Percentiles rank a stretch among this genome's conserved stretches.
Conservation (phyloP, 1,140 invertebrate genomes). For the Augochlora pura region DNA sequence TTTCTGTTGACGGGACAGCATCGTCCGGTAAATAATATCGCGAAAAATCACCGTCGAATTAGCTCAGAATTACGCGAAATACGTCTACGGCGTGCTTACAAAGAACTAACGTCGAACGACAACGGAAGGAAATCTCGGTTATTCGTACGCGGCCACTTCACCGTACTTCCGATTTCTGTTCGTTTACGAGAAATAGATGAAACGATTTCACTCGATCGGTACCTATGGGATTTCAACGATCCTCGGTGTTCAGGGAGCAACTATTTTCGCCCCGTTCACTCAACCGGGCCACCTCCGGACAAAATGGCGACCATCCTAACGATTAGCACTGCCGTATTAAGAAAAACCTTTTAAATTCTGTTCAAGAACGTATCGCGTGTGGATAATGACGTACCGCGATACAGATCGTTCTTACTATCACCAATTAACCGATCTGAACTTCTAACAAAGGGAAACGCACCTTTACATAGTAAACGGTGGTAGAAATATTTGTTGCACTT, state of each 20-base stretch:
- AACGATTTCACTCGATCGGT: slow-evolving; percentile 30
- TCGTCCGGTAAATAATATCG: slow-evolving; percentile 7
- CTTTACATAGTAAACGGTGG: slow-evolving; percentile 78
- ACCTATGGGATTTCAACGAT: slow-evolving; percentile 64
- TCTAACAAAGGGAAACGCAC: slow-evolving; percentile 62
- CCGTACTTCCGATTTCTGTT: neutral
- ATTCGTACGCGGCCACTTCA: neutral
- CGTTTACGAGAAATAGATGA: slow-evolving; percentile 7
- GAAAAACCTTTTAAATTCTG: slow-evolving; percentile 44
- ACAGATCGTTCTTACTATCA: neutral
- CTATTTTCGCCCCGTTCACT: slow-evolving; percentile 73
- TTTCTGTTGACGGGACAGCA: neutral
- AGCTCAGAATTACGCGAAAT: slow-evolving; percentile 19
- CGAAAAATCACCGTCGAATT: slow-evolving; percentile 22
- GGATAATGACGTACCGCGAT: neutral
- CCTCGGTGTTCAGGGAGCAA: slow-evolving; percentile 62
- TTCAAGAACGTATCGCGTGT: slow-evolving; percentile 17
- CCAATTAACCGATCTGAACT: neutral
- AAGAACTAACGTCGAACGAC: slow-evolving; percentile 29
- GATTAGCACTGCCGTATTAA: slow-evolving; percentile 72
- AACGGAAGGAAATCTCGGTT: slow-evolving; percentile 6
- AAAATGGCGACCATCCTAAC: slow-evolving; percentile 79
- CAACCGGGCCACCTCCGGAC: slow-evolving; percentile 77
- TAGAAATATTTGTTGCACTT: slow-evolving; percentile 77
- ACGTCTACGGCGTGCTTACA: slow-evolving; percentile 32